phyloP scores from a whole-genome alignment of 37 sponge, comb jelly and placozoan species.

The Ianthella basta region DNA sequence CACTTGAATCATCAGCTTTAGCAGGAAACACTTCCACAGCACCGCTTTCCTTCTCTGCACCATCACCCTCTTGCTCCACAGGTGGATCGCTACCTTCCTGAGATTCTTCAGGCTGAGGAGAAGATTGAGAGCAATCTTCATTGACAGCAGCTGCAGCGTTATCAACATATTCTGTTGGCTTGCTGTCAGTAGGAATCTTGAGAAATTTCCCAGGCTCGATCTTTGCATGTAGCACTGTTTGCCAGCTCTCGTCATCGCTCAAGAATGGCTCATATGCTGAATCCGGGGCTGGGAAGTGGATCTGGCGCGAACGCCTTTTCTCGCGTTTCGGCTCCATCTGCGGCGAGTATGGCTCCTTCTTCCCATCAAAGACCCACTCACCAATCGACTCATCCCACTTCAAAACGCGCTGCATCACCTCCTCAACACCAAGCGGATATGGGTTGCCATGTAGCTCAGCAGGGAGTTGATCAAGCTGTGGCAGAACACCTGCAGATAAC shows the following conservation, averaged over 20 bases:
- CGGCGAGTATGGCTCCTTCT: slow-evolving; percentile 5
- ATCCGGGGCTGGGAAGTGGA: slow-evolving; percentile 31
- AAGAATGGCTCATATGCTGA: slow-evolving; percentile 17
- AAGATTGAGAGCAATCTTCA: no score
- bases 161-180: no score
- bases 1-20: neutral
- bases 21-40: no score
- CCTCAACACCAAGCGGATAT: neutral
- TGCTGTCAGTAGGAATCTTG: neutral
- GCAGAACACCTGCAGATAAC: neutral
- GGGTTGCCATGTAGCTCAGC: neutral
- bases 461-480: neutral
- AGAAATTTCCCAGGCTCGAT: neutral
- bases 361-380: slow-evolving; percentile 26
- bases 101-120: no score
- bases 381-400: slow-evolving; percentile 11
- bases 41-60: no score
- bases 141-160: no score
- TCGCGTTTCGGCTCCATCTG: slow-evolving; percentile 12
- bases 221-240: neutral
- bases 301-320: slow-evolving; percentile 4
- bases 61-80: no score
- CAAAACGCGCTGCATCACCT: neutral
- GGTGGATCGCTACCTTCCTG: no score
- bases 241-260: neutral